phyloP scores from a whole-genome alignment of 1,140 invertebrate genomes.

The Alviniconcha marisindica region DNA sequence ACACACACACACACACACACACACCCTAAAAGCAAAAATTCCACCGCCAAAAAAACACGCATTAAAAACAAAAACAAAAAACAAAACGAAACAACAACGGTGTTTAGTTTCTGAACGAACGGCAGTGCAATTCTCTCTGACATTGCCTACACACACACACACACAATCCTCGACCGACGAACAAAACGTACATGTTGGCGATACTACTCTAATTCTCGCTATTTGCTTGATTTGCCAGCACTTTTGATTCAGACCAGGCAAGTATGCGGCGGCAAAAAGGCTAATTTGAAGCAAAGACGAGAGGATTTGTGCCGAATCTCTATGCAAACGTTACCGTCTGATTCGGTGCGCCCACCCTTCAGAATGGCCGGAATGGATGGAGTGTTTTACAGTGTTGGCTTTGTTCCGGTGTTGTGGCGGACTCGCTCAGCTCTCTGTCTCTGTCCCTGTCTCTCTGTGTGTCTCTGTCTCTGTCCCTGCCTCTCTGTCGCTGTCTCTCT shows the following conservation, averaged over 20 bases:
- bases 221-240: background rate
- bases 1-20: background rate
- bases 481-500: too few species aligned
- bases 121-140: too few species aligned
- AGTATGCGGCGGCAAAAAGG: background rate
- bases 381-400: too few species aligned
- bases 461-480: too few species aligned
- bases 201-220: slow-evolving; percentile 10
- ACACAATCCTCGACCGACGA: background rate
- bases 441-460: background rate
- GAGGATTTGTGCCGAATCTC: background rate
- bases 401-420: background rate
- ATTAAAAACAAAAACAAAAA: too few species aligned
- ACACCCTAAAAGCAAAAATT: too few species aligned
- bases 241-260: background rate
- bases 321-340: background rate
- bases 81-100: too few species aligned
- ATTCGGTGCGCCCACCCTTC: background rate
- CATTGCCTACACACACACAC: background rate
- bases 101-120: too few species aligned
- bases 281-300: slow-evolving; percentile 7
- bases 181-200: background rate
- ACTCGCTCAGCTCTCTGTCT: background rate
- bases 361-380: too few species aligned
- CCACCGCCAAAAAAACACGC: too few species aligned